Percentiles rank a stretch among this genome's conserved stretches.
These are phyloP conservation scores for Cinclus mexicanus DNA, from an alignment of 2,113 vertebrate species.

Conservation along the genomic window DNA sequence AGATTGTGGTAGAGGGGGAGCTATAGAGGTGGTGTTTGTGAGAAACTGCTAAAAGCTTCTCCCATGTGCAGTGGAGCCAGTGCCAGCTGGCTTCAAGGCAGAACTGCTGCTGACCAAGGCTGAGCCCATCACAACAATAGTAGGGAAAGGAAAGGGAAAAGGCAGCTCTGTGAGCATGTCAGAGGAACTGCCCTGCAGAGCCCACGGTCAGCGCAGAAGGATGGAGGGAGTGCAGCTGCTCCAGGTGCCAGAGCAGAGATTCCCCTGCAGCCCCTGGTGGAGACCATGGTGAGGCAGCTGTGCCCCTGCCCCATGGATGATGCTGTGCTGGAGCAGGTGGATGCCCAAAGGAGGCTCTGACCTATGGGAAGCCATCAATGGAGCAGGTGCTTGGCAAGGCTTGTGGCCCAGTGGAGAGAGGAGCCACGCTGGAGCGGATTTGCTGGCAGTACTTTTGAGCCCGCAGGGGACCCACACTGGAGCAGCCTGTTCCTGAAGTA, in stretches of 20 bases:
- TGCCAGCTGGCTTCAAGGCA: not conserved
- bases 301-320: not conserved
- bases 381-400: not conserved
- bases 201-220: not conserved
- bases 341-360: not conserved
- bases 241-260: no score
- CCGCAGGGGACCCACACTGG: not conserved
- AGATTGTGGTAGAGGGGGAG: not conserved
- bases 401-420: not conserved
- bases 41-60: not conserved
- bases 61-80: fast-evolving
- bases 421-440: fast-evolving
- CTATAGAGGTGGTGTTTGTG: not conserved
- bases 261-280: fast-evolving
- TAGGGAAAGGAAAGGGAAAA: not conserved
- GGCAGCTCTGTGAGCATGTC: not conserved
- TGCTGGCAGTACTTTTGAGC: not conserved
- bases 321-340: not conserved
- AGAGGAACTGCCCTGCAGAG: not conserved
- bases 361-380: not conserved
- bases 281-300: not conserved
- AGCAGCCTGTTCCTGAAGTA: not conserved
- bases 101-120: not conserved
- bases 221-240: not conserved
- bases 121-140: fast-evolving